A percentile compares a stretch with the other conserved stretches of the same genome.
These are phyloP conservation scores for Neoniphon sammara DNA, from an alignment of 2,797 vertebrate species.

Conservation along the genomic window DNA sequence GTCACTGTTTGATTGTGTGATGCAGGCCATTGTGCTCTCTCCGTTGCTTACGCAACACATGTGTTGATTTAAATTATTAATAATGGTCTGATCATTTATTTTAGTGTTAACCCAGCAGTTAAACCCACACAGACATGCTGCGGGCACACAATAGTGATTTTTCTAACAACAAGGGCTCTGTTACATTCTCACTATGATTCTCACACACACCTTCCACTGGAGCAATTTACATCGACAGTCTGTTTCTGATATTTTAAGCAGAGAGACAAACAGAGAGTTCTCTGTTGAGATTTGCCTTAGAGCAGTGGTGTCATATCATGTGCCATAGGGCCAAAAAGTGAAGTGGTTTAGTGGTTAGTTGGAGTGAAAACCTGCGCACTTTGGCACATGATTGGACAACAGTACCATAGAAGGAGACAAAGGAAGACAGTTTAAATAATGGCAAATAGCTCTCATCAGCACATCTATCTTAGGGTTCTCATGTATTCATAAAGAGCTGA, in stretches of 20 bases:
- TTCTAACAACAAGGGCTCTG: not conserved
- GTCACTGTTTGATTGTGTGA: slow-evolving; percentile 53
- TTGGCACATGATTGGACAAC: too few relatives aligned
- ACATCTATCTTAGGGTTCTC: too few relatives aligned
- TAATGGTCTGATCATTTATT: slow-evolving; percentile 44
- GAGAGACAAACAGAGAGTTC: not conserved
- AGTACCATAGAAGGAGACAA: not conserved
- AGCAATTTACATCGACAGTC: not conserved
- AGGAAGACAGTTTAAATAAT: not conserved
- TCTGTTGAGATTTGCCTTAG: not conserved
- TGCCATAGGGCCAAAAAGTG: too few relatives aligned
- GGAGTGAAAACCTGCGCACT: too few relatives aligned
- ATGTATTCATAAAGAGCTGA: too few relatives aligned
- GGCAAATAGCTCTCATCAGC: not conserved
- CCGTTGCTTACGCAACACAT: slow-evolving; percentile 48
- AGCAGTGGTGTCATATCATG: too few relatives aligned
- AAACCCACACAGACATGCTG: slow-evolving; percentile 16
- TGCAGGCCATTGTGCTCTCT: slow-evolving; percentile 39
- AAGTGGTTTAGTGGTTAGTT: too few relatives aligned
- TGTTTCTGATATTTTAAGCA: not conserved
- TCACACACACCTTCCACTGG: not conserved
- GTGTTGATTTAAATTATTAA: slow-evolving; percentile 67
- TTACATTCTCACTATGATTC: slow-evolving; percentile 18
- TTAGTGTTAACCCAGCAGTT: slow-evolving; percentile 27
- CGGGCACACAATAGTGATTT: not conserved